Conservation (phyloP, 2,113 vertebrate species). For the Cnemophilus loriae region DNA sequence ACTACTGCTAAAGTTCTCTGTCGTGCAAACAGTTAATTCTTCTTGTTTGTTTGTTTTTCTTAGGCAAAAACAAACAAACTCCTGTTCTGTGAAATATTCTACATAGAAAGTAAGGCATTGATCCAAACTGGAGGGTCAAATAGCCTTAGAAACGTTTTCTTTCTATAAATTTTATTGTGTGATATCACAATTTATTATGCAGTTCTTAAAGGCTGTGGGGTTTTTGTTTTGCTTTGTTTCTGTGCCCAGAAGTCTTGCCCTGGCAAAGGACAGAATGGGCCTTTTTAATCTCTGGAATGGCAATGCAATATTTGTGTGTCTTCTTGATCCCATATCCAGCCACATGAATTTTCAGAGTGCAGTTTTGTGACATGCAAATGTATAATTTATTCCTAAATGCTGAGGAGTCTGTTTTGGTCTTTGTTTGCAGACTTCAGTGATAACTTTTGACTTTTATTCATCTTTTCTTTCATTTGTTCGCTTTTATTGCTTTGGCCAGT, state of each 20-base stretch:
- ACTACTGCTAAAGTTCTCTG: not conserved
- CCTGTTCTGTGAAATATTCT: not conserved
- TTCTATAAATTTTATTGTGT: not conserved
- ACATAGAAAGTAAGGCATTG: not conserved
- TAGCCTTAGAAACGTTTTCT: not conserved
- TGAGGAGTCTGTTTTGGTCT: slow-evolving; percentile 1
- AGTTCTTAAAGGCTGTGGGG: not conserved
- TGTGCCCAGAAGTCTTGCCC: not conserved
- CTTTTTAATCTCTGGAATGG: not conserved
- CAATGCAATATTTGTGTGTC: not conserved
- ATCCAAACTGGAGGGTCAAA: not conserved
- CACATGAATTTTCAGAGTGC: not conserved
- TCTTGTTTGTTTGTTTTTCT: not conserved
- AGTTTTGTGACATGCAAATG: not conserved
- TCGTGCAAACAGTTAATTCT: not conserved
- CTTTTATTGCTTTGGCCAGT: slow-evolving; percentile 72
- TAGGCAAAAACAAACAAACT: not conserved
- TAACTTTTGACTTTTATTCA: not conserved
- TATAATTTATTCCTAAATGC: not conserved
- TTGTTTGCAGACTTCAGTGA: not conserved
- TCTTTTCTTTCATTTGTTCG: not conserved
- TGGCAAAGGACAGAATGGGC: not conserved
- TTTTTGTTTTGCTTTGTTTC: not conserved
- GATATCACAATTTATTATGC: not conserved
- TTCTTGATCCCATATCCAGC: not conserved